Percentiles rank a stretch among this genome's conserved stretches.
These are phyloP conservation scores for Scaptodrosophila lebanonensis DNA, from an alignment of 1,140 invertebrate genomes.

Conservation along the genomic window DNA sequence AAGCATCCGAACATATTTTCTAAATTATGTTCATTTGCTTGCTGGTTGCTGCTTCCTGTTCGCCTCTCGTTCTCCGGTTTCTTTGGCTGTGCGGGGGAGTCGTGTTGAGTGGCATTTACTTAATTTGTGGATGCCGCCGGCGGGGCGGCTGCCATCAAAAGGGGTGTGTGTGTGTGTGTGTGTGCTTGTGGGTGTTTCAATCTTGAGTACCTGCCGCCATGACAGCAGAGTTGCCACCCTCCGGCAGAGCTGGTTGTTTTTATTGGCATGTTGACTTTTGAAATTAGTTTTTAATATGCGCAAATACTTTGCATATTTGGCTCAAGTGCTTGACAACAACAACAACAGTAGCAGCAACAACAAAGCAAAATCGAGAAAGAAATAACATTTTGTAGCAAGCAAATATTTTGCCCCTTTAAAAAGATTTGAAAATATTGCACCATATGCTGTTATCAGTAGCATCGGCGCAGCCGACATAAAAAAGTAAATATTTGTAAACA, in stretches of 20 bases:
- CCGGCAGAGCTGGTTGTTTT: conserved; percentile 51
- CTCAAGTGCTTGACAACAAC: conserved; percentile 32
- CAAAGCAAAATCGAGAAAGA: too few relatives aligned
- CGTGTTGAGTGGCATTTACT: conserved; percentile 64
- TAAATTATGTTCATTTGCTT: conserved; percentile 65
- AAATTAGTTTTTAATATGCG: conserved; percentile 75
- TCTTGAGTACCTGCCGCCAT: conserved; percentile 54
- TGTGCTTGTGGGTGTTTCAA: conserved; percentile 46
- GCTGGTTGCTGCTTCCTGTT: conserved; percentile 41
- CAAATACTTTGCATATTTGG: conserved; percentile 72
- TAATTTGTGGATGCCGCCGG: conserved; percentile 57
- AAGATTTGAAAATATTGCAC: conserved; percentile 21
- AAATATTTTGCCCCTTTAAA: background rate
- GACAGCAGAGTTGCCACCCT: conserved; percentile 32
- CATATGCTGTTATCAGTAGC: conserved; percentile 55
- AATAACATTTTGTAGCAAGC: too few relatives aligned
- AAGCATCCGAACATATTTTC: conserved; percentile 59
- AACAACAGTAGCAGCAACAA: conserved; percentile 14
- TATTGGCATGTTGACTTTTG: conserved; percentile 75
- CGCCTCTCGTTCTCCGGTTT: too few relatives aligned
- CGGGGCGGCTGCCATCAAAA: conserved; percentile 42
- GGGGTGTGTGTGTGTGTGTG: conserved; percentile 20
- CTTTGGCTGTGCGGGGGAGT: conserved; percentile 12
- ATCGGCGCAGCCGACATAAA: conserved; percentile 18
- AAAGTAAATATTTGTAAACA: conserved; percentile 69